Evolutionary conservation across 2,888 invertebrate genomes (phyloP), one percentile per base, ranked within the genome.

Genomic region (Adelphocoris suturalis): DNA sequence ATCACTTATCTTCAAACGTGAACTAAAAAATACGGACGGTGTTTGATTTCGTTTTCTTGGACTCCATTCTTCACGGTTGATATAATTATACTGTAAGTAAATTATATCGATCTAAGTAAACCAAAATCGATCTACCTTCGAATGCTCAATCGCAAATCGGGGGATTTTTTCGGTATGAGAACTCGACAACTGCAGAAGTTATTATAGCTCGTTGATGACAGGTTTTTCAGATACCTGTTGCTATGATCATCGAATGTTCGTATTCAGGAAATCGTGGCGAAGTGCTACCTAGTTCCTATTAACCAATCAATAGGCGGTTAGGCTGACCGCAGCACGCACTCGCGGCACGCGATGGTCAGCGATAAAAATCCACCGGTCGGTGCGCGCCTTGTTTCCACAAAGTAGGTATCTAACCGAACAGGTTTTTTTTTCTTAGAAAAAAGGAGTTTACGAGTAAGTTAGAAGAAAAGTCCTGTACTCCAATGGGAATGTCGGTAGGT

Each of bases 261-360:
- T 68, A 23, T 7, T 68, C 68, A 27, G 23, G 68, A 68, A 68
- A 68, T 23, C 11, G 68, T 68, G 23, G 68, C 5, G 68, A 68
- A 23, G 68, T 23, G 68, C 23, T 23, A n/a, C 57, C n/a, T n/a
- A 68, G 19, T 61, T 61, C n/a, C 61, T 19, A 61, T 16, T 61
- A 61, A 61, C 61, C 61, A 61, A 61, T 61, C 61, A 61, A 61
- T 23, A 23, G 19, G 23, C 19, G 23, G 68, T 68, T 23, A 68
- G 23, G 4, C 68, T 68, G 68, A 68, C 68, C 68, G 23, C 68
- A 19, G 68, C 68, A 68, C 68, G 68, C 68, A 68, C 68, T 23
- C 23, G 23, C 68, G 68, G 68, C 68, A 68, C 68, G 68, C 68
- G 68, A 68, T 68, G 68, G 23, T 23, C 68, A 68, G 27, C 68